Evolutionary conservation across 1,140 invertebrate genomes (phyloP).

Genomic region (Pissodes strobi): DNA sequence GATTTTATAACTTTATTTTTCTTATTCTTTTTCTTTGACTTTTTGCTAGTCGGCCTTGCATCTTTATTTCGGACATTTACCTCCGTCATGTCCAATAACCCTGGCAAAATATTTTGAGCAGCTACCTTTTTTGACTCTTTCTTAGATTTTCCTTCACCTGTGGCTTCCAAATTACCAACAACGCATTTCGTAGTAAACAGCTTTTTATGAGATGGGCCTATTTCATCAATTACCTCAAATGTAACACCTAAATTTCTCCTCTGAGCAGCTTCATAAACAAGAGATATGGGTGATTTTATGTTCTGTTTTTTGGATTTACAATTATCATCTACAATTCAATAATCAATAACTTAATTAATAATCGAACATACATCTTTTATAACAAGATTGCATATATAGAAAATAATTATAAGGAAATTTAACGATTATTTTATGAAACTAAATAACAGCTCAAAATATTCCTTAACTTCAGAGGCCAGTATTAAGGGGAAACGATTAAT

Average conservation of each 20-base stretch:
- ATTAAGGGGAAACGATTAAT: too few species aligned
- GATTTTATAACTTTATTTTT: constrained; percentile 42
- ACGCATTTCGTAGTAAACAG: constrained; percentile 41
- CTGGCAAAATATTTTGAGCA: constrained; percentile 38
- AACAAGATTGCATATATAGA: background rate
- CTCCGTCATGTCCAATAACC: constrained; percentile 29
- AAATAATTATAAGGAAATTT: background rate
- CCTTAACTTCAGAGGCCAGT: too few species aligned
- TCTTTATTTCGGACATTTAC: constrained; percentile 11
- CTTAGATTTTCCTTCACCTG: constrained; percentile 45
- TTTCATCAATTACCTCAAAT: constrained; percentile 44
- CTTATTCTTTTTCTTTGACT: constrained; percentile 40
- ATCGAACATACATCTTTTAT: too few species aligned
- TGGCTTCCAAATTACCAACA: constrained; percentile 37
- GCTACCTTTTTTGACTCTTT: constrained; percentile 45
- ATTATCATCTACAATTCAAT: constrained; percentile 21
- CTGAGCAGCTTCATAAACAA: constrained; percentile 44
- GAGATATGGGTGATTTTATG: constrained; percentile 45
- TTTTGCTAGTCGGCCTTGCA: constrained; percentile 16
- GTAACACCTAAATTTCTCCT: constrained; percentile 33
- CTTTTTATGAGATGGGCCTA: constrained; percentile 43
- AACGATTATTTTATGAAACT: too few species aligned
- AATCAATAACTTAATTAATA: too few species aligned
- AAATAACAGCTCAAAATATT: too few species aligned
- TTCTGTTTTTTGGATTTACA: constrained; percentile 38